Conservation (phyloP, 1,140 invertebrate genomes). For the Hycleus cichorii region DNA sequence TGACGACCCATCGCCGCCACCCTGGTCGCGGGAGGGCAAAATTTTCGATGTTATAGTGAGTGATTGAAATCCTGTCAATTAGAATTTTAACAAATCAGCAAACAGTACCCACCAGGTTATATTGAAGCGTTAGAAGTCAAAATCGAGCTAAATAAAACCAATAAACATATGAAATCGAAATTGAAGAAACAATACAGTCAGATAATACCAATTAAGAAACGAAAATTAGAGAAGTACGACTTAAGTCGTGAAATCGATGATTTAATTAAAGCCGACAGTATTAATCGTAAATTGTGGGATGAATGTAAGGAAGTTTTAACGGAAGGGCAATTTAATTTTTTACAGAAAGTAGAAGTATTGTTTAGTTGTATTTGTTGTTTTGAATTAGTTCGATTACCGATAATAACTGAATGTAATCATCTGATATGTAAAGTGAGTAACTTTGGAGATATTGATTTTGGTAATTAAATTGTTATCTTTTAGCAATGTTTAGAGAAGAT, state of each 20-base stretch:
- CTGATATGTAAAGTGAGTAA: slow-evolving; percentile 65
- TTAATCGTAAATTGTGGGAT: slow-evolving; percentile 56
- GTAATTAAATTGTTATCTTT: not conserved
- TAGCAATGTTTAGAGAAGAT: too few species aligned
- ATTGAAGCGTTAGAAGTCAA: slow-evolving; percentile 55
- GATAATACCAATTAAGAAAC: slow-evolving; percentile 37
- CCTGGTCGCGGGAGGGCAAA: slow-evolving; percentile 73
- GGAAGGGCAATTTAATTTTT: slow-evolving; percentile 52
- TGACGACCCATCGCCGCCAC: slow-evolving; percentile 72
- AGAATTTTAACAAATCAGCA: slow-evolving; percentile 15
- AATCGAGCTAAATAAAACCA: slow-evolving; percentile 28
- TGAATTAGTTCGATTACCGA: slow-evolving; percentile 62
- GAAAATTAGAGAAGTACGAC: slow-evolving; percentile 43
- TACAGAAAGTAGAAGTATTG: slow-evolving; percentile 55
- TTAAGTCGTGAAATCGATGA: slow-evolving; percentile 45
- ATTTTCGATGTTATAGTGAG: slow-evolving; percentile 49
- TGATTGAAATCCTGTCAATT: slow-evolving; percentile 5
- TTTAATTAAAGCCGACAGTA: slow-evolving; percentile 51
- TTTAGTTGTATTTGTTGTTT: slow-evolving; percentile 79
- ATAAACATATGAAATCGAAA: slow-evolving; percentile 26
- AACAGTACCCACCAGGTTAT: slow-evolving; percentile 70
- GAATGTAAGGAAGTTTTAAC: slow-evolving; percentile 45
- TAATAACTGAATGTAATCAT: slow-evolving; percentile 69
- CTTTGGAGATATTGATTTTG: not conserved
- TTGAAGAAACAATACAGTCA: slow-evolving; percentile 18